Conservation (phyloP, 2,797 vertebrate species). For the Thalassophryne amazonica region DNA sequence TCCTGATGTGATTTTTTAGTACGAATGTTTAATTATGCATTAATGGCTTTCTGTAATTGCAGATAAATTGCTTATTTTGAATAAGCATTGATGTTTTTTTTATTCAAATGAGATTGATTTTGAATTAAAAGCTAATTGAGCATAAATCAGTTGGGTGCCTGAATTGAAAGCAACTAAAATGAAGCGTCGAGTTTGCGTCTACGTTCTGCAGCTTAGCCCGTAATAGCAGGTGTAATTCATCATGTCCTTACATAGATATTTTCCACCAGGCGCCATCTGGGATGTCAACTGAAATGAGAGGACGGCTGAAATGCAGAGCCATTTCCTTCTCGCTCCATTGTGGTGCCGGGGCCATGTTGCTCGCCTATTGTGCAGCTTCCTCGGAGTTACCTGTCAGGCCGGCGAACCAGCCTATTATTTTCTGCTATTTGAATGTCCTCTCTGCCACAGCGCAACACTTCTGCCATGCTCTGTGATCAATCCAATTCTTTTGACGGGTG, state of each 20-base stretch:
- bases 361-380: slow-evolving; percentile 59
- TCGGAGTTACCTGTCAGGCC: slow-evolving; percentile 74
- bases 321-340: slow-evolving; percentile 66
- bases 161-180: slow-evolving; percentile 49
- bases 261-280: slow-evolving; percentile 43
- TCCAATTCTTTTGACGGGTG: slow-evolving; percentile 70
- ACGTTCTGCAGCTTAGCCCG: slow-evolving; percentile 24
- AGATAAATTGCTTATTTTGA: slow-evolving; percentile 75
- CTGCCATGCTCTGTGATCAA: slow-evolving; percentile 66
- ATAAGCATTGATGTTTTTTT: slow-evolving; percentile 74
- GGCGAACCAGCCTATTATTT: slow-evolving; percentile 71
- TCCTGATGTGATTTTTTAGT: slow-evolving; percentile 52
- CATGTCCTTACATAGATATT: slow-evolving; percentile 41
- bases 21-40: slow-evolving; percentile 74
- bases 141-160: slow-evolving; percentile 62
- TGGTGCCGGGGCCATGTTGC: slow-evolving; percentile 60
- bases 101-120: slow-evolving; percentile 78
- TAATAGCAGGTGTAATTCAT: slow-evolving; percentile 51
- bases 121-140: slow-evolving; percentile 77
- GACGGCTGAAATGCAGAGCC: slow-evolving; percentile 62
- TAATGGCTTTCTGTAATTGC: slow-evolving; percentile 78
- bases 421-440: slow-evolving; percentile 72
- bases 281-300: slow-evolving; percentile 64
- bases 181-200: slow-evolving; percentile 10
- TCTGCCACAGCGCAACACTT: slow-evolving; percentile 60